These are phyloP conservation scores for Heliconius charithonia DNA, from an alignment of 2,888 invertebrate genomes.

Conservation along the genomic window DNA sequence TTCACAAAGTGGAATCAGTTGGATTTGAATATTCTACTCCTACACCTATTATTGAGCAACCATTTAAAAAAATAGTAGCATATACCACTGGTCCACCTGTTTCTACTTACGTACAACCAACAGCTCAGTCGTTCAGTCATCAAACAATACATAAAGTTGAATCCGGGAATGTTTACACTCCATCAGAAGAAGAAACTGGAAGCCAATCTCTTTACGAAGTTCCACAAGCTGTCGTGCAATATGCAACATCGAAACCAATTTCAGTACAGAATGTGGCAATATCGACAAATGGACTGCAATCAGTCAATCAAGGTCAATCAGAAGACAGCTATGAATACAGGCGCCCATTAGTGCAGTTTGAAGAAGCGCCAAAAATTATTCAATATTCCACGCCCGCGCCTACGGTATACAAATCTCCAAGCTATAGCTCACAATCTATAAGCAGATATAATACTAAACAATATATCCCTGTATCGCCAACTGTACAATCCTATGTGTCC, in stretches of 20 bases:
- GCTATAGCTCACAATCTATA: slow-evolving; percentile 67
- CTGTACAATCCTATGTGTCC: slow-evolving; percentile 43
- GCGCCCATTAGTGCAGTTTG: slow-evolving; percentile 51
- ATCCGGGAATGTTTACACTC: slow-evolving; percentile 50
- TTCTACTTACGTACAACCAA: slow-evolving; percentile 60
- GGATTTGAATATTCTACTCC: slow-evolving; percentile 67
- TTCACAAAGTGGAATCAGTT: slow-evolving; percentile 63
- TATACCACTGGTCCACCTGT: slow-evolving; percentile 71
- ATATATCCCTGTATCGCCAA: slow-evolving; percentile 46
- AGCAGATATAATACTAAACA: slow-evolving; percentile 41
- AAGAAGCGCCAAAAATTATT: slow-evolving; percentile 39
- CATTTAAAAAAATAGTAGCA: slow-evolving; percentile 72
- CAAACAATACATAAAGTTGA: slow-evolving; percentile 66
- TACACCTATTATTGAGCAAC: slow-evolving; percentile 68
- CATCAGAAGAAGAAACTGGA: slow-evolving; percentile 52
- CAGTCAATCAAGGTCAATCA: slow-evolving; percentile 56
- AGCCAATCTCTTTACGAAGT: slow-evolving; percentile 46
- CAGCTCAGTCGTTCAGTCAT: slow-evolving; percentile 52
- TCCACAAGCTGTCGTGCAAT: slow-evolving; percentile 50
- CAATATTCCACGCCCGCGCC: slow-evolving; percentile 48
- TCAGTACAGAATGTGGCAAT: slow-evolving; percentile 56
- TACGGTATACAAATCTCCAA: slow-evolving; percentile 61
- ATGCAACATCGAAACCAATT: slow-evolving; percentile 61
- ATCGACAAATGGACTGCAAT: slow-evolving; percentile 67
- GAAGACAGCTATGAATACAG: slow-evolving; percentile 62